phyloP scores from a whole-genome alignment of 1,140 invertebrate species.

The Pantala flavescens region DNA sequence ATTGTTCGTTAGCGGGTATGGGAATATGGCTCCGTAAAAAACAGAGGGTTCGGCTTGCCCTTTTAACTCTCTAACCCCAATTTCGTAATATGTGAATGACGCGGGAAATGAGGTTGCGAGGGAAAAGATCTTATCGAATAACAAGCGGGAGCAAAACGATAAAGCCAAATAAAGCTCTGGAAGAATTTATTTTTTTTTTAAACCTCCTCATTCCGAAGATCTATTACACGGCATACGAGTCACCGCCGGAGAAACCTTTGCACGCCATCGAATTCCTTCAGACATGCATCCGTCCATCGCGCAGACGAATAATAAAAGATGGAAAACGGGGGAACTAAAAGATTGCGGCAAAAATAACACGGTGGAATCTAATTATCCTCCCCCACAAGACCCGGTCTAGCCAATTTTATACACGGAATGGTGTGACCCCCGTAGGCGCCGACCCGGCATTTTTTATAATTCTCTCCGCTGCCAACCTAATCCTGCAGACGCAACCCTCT shows the following conservation, averaged over 20 bases:
- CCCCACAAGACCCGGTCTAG: not conserved
- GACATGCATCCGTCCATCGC: not conserved
- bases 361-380: not conserved
- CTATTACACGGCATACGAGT: no score
- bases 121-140: not conserved
- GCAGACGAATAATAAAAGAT: not conserved
- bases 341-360: not conserved
- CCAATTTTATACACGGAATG: not conserved
- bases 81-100: not conserved
- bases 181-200: not conserved
- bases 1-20: no score
- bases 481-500: not conserved
- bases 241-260: not conserved
- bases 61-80: no score
- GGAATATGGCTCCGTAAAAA: no score
- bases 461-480: not conserved
- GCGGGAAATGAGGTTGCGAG: not conserved
- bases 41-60: no score
- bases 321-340: not conserved
- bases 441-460: not conserved
- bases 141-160: not conserved
- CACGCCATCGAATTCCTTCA: not conserved
- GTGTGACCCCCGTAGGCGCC: not conserved
- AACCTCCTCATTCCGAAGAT: no score
- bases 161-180: not conserved